A percentile compares a stretch with the other conserved stretches of the same genome.
These are phyloP conservation scores for Cichladusa arquata DNA, from an alignment of 2,113 vertebrate species.

Conservation along the genomic window DNA sequence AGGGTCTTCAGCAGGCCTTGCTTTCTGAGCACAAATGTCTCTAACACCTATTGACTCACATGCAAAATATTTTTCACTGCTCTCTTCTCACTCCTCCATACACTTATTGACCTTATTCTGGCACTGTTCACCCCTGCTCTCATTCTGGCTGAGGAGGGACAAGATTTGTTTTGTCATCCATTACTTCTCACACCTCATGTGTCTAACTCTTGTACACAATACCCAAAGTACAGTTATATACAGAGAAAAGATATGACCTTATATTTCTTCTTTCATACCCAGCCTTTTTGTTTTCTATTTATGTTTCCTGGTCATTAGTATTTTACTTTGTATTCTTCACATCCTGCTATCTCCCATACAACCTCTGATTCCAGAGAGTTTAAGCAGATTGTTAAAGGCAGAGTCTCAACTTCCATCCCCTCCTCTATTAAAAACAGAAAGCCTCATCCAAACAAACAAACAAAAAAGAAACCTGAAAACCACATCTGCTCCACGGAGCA, in stretches of 20 bases:
- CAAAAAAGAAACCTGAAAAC: conserved; percentile 11
- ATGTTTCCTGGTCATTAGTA: neutral
- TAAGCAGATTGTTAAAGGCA: neutral
- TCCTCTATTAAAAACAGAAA: neutral
- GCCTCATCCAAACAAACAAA: neutral
- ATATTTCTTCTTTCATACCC: neutral
- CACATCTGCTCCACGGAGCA: conserved; percentile 41
- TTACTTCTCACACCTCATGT: neutral
- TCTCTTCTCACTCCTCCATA: neutral
- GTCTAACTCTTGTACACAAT: neutral
- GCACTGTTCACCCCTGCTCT: neutral
- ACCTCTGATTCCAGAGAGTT: neutral
- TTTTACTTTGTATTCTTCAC: neutral
- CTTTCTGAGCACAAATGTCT: neutral
- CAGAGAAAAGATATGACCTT: neutral
- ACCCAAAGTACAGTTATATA: neutral
- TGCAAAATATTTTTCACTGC: neutral
- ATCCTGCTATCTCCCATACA: neutral
- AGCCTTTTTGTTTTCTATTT: neutral
- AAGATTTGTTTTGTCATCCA: neutral
- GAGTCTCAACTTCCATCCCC: neutral
- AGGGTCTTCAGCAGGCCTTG: neutral
- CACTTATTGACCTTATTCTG: neutral
- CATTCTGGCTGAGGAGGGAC: neutral
- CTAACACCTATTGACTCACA: neutral